Conservation (phyloP, 2,888 invertebrate species). For the Smittia sp. region DNA sequence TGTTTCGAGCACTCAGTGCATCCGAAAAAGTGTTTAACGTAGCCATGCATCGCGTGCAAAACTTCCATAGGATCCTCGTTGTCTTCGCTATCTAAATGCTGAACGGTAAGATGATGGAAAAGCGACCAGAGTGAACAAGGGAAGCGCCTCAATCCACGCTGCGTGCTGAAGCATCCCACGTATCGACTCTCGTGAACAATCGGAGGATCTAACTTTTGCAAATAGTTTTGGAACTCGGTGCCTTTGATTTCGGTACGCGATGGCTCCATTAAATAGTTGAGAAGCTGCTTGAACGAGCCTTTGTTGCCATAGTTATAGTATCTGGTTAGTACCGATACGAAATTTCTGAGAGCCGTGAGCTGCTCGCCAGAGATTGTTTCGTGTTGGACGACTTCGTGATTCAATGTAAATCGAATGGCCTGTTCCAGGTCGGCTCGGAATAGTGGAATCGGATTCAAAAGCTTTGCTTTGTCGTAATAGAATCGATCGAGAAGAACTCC, state of each 20-base stretch:
- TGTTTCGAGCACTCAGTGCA: slow-evolving; percentile 88
- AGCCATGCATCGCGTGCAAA: slow-evolving; percentile 79
- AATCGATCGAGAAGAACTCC: background rate
- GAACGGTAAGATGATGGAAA: slow-evolving; percentile 88
- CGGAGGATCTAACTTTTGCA: slow-evolving; percentile 59
- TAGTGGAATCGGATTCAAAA: slow-evolving; percentile 16
- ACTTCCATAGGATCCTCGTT: slow-evolving; percentile 65
- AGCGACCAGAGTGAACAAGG: slow-evolving; percentile 94
- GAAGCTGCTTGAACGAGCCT: slow-evolving; percentile 63
- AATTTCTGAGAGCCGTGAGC: slow-evolving; percentile 70
- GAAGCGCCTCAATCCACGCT: slow-evolving; percentile 74
- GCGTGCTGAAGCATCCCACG: slow-evolving; percentile 80
- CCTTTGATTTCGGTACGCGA: slow-evolving; percentile 58
- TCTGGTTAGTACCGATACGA: slow-evolving; percentile 66
- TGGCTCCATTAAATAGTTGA: slow-evolving; percentile 56
- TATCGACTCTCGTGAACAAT: slow-evolving; percentile 59
- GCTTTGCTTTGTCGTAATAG: slow-evolving; percentile 25
- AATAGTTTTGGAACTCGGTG: slow-evolving; percentile 60
- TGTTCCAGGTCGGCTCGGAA: slow-evolving; percentile 87
- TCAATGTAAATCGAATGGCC: slow-evolving; percentile 76
- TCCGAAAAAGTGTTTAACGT: slow-evolving; percentile 88
- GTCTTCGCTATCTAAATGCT: slow-evolving; percentile 58
- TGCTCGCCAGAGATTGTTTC: slow-evolving; percentile 68
- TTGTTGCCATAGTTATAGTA: slow-evolving; percentile 77
- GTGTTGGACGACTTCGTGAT: slow-evolving; percentile 75